Percentiles rank a stretch among this genome's conserved stretches.
These are phyloP conservation scores for Pheosia tremula DNA, from an alignment of 2,888 invertebrate species.

Conservation along the genomic window DNA sequence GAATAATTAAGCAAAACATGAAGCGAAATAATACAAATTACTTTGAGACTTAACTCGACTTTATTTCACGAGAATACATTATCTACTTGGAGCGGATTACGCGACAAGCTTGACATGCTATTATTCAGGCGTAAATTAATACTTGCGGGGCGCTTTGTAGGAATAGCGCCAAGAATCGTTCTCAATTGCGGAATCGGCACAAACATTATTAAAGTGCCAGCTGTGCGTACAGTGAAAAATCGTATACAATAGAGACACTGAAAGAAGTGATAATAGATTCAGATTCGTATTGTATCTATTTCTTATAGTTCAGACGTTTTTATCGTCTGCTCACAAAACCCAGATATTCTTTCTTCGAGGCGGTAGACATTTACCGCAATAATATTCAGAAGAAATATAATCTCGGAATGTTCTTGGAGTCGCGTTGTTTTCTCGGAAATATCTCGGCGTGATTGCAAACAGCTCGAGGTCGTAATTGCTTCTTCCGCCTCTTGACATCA, in stretches of 20 bases:
- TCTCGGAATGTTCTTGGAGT: constrained; percentile 54
- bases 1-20: constrained; percentile 78
- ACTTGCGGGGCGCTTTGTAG: constrained; percentile 33
- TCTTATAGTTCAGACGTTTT: constrained; percentile 15
- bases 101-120: constrained; percentile 56
- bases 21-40: constrained; percentile 79
- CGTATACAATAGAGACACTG: constrained; percentile 1
- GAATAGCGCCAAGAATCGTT: background rate
- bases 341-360: constrained; percentile 35
- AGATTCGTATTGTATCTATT: constrained; percentile 20
- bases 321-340: constrained; percentile 34
- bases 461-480: constrained; percentile 72
- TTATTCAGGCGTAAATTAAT: constrained; percentile 49
- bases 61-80: constrained; percentile 67
- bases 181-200: background rate
- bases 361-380: constrained; percentile 49
- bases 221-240: background rate
- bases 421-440: constrained; percentile 59
- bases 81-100: constrained; percentile 62
- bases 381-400: constrained; percentile 60
- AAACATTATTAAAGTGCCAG: background rate
- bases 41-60: constrained; percentile 72
- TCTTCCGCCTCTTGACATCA: constrained; percentile 77
- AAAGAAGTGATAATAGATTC: constrained; percentile 26
- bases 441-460: constrained; percentile 65